Evolutionary conservation across 2,797 vertebrate genomes (phyloP).

Genomic region (Chaunax sp.): DNA sequence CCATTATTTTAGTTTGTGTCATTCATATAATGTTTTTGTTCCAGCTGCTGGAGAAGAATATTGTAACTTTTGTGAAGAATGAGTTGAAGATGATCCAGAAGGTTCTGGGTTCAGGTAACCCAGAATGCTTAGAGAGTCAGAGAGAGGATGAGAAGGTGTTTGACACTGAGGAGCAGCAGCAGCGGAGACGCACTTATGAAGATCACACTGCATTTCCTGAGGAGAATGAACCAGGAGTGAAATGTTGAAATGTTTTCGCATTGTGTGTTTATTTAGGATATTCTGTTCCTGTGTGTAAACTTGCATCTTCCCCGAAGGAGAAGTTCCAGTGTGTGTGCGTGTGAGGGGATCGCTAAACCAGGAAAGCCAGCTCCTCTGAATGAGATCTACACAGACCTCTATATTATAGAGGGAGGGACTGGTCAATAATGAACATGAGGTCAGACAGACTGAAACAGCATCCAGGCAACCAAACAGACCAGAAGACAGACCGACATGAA

Average conservation of each 20-base stretch:
- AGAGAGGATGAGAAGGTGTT: background rate
- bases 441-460: background rate
- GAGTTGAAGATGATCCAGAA: background rate
- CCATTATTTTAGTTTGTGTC: too few relatives aligned
- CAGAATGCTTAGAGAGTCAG: background rate
- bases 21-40: background rate
- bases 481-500: background rate
- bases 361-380: background rate
- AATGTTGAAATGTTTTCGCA: background rate
- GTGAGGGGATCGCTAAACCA: background rate
- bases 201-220: background rate
- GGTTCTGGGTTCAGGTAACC: background rate
- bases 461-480: background rate
- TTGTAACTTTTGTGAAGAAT: background rate
- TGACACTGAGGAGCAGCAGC: background rate
- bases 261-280: background rate
- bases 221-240: background rate
- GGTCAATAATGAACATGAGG: background rate
- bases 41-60: background rate
- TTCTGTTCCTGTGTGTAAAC: background rate
- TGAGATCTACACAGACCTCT: background rate
- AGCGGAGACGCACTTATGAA: conserved; percentile 4
- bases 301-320: background rate
- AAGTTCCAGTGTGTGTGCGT: conserved; percentile 1
- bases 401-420: background rate